Evolutionary conservation across 2,113 vertebrate genomes (phyloP), one percentile per base, ranked within the genome.

Genomic region (Lophotis ruficrista): DNA sequence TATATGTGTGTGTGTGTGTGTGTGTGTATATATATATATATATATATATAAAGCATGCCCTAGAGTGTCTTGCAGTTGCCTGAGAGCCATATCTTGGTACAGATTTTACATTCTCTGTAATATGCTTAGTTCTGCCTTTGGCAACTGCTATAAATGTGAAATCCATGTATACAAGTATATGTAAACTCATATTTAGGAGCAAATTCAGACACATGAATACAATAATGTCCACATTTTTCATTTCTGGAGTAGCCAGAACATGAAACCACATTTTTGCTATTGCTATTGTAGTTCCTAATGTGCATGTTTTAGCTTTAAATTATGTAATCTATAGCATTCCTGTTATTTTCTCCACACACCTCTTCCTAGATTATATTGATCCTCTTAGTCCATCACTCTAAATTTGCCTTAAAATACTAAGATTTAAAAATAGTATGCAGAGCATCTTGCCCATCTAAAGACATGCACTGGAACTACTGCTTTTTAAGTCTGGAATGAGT

Each of bases 61-160:
- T 41, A 41, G 72, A 48, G 61, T 79, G 10, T 54, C 41, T 76
- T 82, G 37, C 33, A 80, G 66, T 43, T 82, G 72, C 48, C 6
- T 0, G 7, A 60, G 64, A 50, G 31, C 28, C 1, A 0, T 37
- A 35, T 71, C 10, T 30, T 61, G 9, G 31, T 48, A 68, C 14
- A 30, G 57, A 64, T 51, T 58, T 58, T 85, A n/a, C 8, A 3
- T 79, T 83, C 12, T 48, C 33, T 65, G 0, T 75, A 65, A 31
- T 3, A 5, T 23, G 24, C 16, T 61, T 41, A 31, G 28, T 84
- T 93, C 48, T 90, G 78, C 12, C 30, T 85, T 71, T 64, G 27
- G n/a, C 27, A 96, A 37, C 38, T 71, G 43, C 61, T 62, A 1
- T n/a, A 41, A 7, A 87, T 70, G 87, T 84, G 30, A 84, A 70